These are phyloP conservation scores for Reticulitermes lucifugus DNA, from an alignment of 2,888 invertebrate genomes.

Conservation along the genomic window DNA sequence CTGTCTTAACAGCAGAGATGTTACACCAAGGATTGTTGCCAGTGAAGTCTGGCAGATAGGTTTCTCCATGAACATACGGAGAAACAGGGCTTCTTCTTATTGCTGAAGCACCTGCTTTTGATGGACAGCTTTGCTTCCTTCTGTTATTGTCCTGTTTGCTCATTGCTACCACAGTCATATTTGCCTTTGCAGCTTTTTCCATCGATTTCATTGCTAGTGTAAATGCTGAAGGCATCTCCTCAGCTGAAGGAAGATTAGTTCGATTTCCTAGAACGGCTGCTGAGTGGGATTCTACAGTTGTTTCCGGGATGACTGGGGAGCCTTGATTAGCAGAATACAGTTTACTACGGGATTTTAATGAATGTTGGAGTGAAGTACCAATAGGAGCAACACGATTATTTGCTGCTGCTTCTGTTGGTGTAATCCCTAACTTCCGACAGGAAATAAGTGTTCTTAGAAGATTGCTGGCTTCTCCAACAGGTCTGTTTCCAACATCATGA, in stretches of 20 bases:
- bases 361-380: conserved; percentile 42
- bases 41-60: conserved; percentile 57
- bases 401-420: conserved; percentile 57
- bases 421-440: conserved; percentile 79
- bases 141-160: conserved; percentile 71
- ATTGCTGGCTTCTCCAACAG: conserved; percentile 76
- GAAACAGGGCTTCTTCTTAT: conserved; percentile 4
- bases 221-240: conserved; percentile 25
- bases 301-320: conserved; percentile 56
- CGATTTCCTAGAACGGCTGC: conserved; percentile 59
- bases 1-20: conserved; percentile 60
- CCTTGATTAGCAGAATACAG: conserved; percentile 42
- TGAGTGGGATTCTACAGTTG: neutral
- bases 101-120: conserved; percentile 41
- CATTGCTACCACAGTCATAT: neutral
- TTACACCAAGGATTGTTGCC: conserved; percentile 64
- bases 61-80: conserved; percentile 18
- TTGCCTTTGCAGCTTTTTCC: conserved; percentile 23
- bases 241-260: conserved; percentile 58
- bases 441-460: conserved; percentile 80
- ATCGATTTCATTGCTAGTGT: conserved; percentile 18
- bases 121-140: conserved; percentile 84
- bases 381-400: conserved; percentile 44
- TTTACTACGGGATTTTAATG: conserved; percentile 48
- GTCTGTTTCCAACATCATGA: conserved; percentile 4